A percentile compares a stretch with the other conserved stretches of the same genome.
Conservation (phyloP, 2,113 vertebrate species). For the Trematocara nigrifrons region DNA sequence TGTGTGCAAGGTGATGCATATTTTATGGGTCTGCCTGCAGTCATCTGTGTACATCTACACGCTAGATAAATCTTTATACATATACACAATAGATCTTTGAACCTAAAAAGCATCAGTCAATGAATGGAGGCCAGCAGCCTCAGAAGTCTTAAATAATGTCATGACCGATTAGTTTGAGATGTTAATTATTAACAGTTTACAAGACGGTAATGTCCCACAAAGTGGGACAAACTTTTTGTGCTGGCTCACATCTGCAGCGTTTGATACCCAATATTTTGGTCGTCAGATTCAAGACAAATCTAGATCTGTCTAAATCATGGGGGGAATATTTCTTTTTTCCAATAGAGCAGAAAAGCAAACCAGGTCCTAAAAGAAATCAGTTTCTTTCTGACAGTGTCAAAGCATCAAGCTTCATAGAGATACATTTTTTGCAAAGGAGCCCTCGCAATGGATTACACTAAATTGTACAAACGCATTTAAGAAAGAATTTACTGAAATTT, state of each 20-base stretch:
- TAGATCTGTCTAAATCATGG: not conserved
- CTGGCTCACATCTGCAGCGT: not conserved
- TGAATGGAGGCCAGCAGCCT: not conserved
- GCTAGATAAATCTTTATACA: not conserved
- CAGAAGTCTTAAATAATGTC: not conserved
- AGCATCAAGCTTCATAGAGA: not conserved
- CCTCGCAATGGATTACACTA: not conserved
- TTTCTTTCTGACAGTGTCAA: not conserved
- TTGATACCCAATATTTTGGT: not conserved
- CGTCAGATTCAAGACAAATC: not conserved
- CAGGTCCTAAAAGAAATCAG: not conserved
- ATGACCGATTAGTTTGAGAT: not conserved
- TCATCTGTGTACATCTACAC: not conserved
- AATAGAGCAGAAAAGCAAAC: not conserved
- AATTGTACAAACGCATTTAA: not conserved
- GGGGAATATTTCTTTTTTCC: not conserved
- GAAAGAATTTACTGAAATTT: not conserved
- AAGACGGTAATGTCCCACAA: not conserved
- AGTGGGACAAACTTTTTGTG: not conserved
- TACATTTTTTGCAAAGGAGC: not conserved
- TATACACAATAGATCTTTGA: not conserved
- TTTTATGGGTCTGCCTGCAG: not conserved
- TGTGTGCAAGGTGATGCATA: not conserved
- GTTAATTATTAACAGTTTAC: constrained; percentile 26
- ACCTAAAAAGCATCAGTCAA: not conserved